These are phyloP conservation scores for Dicaeum eximium DNA, from an alignment of 2,113 vertebrate species.

Conservation along the genomic window DNA sequence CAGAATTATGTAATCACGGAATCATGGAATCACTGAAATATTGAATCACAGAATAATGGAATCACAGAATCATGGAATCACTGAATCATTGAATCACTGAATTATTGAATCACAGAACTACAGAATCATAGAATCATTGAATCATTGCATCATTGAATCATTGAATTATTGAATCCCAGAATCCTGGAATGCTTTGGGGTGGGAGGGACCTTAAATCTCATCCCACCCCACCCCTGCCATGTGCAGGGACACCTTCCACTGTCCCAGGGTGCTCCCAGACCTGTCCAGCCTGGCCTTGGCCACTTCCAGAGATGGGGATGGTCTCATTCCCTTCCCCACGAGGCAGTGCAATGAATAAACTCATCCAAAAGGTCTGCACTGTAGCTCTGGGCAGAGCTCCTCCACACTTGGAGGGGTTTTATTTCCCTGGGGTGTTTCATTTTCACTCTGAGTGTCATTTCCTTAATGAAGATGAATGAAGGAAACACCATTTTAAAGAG, in stretches of 20 bases:
- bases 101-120: fast-evolving
- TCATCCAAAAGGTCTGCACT: not conserved
- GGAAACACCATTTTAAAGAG: not conserved
- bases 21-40: fast-evolving
- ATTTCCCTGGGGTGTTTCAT: not conserved
- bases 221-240: fast-evolving
- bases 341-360: not conserved
- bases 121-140: fast-evolving
- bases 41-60: fast-evolving
- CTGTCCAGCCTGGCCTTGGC: not conserved
- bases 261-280: not conserved
- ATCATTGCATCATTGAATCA: not conserved
- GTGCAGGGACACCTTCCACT: not conserved
- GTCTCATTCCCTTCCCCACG: not conserved
- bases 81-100: fast-evolving
- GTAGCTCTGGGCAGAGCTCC: not conserved
- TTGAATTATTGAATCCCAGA: not conserved
- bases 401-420: not conserved
- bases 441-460: not conserved
- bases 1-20: fast-evolving
- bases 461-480: slow-evolving; percentile 18
- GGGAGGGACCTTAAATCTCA: not conserved
- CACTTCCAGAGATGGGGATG: not conserved
- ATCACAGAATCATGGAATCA: fast-evolving
- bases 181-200: not conserved